Evolutionary conservation across 2,888 invertebrate genomes (phyloP).

Genomic region (Synanthedon myopaeformis): DNA sequence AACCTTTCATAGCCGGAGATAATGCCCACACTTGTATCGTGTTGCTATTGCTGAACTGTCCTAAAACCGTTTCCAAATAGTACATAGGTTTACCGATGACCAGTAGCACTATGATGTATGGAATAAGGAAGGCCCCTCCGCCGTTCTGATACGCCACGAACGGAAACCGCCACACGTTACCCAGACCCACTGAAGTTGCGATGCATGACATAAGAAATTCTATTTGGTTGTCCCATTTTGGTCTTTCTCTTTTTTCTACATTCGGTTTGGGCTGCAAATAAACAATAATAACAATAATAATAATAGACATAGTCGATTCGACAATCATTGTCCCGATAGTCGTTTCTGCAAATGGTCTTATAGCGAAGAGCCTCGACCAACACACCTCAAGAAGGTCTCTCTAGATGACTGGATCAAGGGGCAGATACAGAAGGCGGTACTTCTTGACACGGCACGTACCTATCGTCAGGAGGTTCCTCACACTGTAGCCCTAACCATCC

Average conservation of each 20-base stretch:
- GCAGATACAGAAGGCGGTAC: no score
- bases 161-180: constrained; percentile 77
- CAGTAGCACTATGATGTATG: constrained; percentile 77
- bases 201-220: constrained; percentile 83
- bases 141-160: constrained; percentile 77
- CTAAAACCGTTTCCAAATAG: constrained; percentile 84
- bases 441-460: no score
- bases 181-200: constrained; percentile 78
- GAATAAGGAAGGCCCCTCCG: constrained; percentile 80
- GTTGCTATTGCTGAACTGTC: constrained; percentile 86
- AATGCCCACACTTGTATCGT: constrained; percentile 78
- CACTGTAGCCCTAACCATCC: no score
- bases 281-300: no score
- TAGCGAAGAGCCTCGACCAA: no score
- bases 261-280: not conserved
- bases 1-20: constrained; percentile 83
- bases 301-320: no score
- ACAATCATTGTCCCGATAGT: no score
- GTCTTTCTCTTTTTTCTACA: constrained; percentile 21
- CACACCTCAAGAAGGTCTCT: no score
- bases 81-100: constrained; percentile 84
- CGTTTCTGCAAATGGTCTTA: no score
- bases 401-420: no score
- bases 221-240: constrained; percentile 74
- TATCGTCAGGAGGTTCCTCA: no score